These are phyloP conservation scores for Oryzias melastigma DNA, from an alignment of 2,113 vertebrate genomes.

Conservation along the genomic window DNA sequence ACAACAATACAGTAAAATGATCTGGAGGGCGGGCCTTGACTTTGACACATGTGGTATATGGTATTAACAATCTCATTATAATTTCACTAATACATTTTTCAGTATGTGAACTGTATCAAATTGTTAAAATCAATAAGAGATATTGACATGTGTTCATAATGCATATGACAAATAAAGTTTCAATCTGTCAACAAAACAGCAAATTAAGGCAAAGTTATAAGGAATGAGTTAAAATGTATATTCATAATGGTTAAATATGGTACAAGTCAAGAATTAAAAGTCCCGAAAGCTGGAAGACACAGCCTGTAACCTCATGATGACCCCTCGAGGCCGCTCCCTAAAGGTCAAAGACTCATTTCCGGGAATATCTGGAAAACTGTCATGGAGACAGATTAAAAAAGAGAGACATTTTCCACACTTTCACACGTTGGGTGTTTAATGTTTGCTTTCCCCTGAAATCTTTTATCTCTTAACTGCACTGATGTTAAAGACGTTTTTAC, in stretches of 20 bases:
- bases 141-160: neutral
- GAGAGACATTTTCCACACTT: slow-evolving; percentile 44
- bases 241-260: slow-evolving; percentile 17
- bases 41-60: too few species aligned
- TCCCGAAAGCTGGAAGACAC: slow-evolving; percentile 13
- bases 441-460: slow-evolving; percentile 35
- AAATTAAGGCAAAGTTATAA: too few species aligned
- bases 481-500: slow-evolving; percentile 35
- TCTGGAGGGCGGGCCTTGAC: too few species aligned
- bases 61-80: too few species aligned
- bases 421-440: slow-evolving; percentile 25
- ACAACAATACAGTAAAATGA: too few species aligned
- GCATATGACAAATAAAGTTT: too few species aligned
- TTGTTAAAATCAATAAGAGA: too few species aligned
- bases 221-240: neutral
- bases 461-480: slow-evolving; percentile 41
- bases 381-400: slow-evolving; percentile 21
- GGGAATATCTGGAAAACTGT: slow-evolving; percentile 49
- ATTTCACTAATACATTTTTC: too few species aligned
- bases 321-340: slow-evolving; percentile 13
- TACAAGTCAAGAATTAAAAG: slow-evolving; percentile 28
- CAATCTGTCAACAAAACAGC: too few species aligned
- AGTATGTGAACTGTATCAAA: too few species aligned
- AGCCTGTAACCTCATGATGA: slow-evolving; percentile 33
- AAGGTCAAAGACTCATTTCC: slow-evolving; percentile 34